Base-by-base conservation (phyloP, 2,113 vertebrate genomes). In the Datnioides undecimradiatus region DNA sequence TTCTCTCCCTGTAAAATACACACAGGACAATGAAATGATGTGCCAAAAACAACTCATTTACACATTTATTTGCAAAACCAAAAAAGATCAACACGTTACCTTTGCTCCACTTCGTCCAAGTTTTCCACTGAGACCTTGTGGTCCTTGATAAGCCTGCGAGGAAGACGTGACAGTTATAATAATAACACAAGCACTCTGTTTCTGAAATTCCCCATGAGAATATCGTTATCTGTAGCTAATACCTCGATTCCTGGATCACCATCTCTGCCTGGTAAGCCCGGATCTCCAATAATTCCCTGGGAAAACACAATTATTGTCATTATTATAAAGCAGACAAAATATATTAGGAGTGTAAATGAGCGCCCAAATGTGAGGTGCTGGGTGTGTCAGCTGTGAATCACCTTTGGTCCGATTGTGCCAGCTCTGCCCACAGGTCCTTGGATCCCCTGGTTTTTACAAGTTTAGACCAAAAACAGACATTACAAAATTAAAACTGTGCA, bases 121-220 rank as follows among this genome's bases (percentile, higher is more conserved):
- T 76, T 83, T 90, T 48, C 95, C 95, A 46, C 80, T 79, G 8
- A 14, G 52, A 52, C 95, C 95, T 74, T 95, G 95, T 62, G 87
- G 85, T 88, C 95, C 96, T 93, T 96, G 95, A 90, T 95, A 95
- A 23, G 95, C 95, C 95, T 96, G 86, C 8, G 33, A 40, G 52
- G 21, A 64, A 58, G 0, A 40, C 21, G 48, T 82, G 2, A 60
- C 17, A 65, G n/a, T 62, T 17, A 31, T 1, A 38, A 69, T 36
- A 38, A 64, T 6, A 40, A 5, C 34, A 2, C 1, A 23, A 49
- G 21, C 6, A 9, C 21, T 36, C 17, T 45, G 23, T 14, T 57
- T 49, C 19, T n/a, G 55, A 48, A 67, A 29, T 17, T 59, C 12
- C 45, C 38, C 10, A 40, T 51, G 10, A 58, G 49, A 11, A 62